These are phyloP conservation scores for Drosophila meridionalis DNA, from an alignment of 2,888 invertebrate species.

Conservation along the genomic window DNA sequence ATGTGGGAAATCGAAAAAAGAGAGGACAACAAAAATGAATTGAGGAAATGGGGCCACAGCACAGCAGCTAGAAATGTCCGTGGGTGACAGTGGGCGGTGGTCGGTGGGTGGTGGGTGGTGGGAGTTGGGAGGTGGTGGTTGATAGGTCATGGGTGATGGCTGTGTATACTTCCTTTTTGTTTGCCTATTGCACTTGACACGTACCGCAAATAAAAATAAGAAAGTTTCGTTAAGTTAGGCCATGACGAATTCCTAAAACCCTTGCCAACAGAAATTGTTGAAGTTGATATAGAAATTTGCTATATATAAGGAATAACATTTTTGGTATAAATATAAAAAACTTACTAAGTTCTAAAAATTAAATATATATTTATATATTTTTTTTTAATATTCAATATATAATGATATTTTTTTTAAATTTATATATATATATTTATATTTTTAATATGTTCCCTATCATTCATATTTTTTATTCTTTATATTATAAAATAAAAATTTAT, in stretches of 20 bases:
- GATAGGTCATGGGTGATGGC: slow-evolving; percentile 10
- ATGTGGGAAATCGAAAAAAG: slow-evolving; percentile 44
- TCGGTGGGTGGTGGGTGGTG: slow-evolving; percentile 9
- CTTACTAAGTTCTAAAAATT: no score
- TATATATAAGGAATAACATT: not conserved
- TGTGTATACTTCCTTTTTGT: slow-evolving; percentile 33
- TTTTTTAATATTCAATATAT: no score
- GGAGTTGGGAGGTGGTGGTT: slow-evolving; percentile 6
- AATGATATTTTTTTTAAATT: no score
- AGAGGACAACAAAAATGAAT: slow-evolving; percentile 4
- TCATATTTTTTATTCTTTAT: no score
- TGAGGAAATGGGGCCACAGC: slow-evolving; percentile 14
- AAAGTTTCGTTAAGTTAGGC: not conserved
- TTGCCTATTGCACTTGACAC: slow-evolving; percentile 67
- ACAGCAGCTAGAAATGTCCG: slow-evolving; percentile 24
- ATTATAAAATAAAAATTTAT: no score
- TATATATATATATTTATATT: no score
- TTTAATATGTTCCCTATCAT: no score
- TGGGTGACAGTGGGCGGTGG: slow-evolving; percentile 13
- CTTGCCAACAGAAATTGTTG: not conserved
- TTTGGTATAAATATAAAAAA: no score
- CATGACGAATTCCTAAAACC: not conserved
- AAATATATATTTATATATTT: no score
- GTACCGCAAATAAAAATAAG: slow-evolving; percentile 67
- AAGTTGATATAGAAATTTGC: not conserved